Conservation (phyloP, 2,888 invertebrate genomes). For the Hoplodrina blanda region DNA sequence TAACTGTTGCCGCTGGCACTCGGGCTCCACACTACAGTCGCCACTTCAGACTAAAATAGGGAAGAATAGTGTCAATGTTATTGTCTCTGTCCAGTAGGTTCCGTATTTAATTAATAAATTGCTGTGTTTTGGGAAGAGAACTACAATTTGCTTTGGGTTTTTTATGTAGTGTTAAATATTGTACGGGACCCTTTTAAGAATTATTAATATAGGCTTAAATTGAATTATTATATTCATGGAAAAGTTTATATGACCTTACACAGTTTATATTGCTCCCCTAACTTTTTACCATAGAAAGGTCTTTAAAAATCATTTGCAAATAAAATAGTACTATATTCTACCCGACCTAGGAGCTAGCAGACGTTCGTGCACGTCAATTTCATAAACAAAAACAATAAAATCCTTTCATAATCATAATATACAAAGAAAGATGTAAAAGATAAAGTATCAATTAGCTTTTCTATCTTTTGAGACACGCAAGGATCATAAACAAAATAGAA, state of each 20-base stretch:
- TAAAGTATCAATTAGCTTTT: constrained; percentile 51
- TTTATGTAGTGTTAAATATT: too few species aligned
- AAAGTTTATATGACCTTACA: background rate
- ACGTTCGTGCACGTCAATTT: constrained; percentile 40
- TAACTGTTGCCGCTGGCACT: constrained; percentile 9
- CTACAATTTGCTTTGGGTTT: background rate
- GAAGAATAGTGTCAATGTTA: constrained; percentile 43
- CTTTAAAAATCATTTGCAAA: constrained; percentile 13
- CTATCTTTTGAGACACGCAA: constrained; percentile 44
- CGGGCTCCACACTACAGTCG: constrained; percentile 7
- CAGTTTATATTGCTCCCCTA: background rate
- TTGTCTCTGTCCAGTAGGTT: constrained; percentile 17
- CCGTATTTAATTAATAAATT: constrained; percentile 5
- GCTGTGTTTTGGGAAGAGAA: background rate
- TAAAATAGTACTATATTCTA: constrained; percentile 16
- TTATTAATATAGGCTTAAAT: too few species aligned
- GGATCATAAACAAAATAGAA: constrained; percentile 42
- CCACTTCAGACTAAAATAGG: constrained; percentile 24
- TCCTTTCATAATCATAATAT: constrained; percentile 27
- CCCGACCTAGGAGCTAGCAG: background rate
- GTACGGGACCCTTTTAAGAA: too few species aligned
- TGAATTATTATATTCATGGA: constrained; percentile 1
- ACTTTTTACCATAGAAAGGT: constrained; percentile 1
- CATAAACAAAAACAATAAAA: constrained; percentile 40
- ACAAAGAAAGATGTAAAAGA: constrained; percentile 30